Percentiles rank a stretch among this genome's conserved stretches.
Conservation (phyloP, 2,888 invertebrate species). For the Eupeodes luniger region DNA sequence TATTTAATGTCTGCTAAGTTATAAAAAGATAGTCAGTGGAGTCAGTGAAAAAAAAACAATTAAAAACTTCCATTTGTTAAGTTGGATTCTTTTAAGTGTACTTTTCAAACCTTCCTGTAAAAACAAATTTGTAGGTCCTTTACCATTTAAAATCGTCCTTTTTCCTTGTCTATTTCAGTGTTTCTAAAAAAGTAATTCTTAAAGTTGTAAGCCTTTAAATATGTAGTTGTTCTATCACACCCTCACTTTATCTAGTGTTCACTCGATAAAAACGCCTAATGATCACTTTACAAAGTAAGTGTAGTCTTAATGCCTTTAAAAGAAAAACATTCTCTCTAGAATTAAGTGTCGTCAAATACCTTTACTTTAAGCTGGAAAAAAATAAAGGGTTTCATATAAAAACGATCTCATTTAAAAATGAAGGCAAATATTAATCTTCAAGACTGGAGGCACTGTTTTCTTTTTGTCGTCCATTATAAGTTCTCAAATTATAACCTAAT, state of each 20-base stretch:
- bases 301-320: background rate
- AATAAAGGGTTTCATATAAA: background rate
- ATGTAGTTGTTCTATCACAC: background rate
- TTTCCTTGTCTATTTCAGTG: too few species aligned
- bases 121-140: too few species aligned
- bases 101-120: too few species aligned
- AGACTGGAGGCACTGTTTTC: background rate
- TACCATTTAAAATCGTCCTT: too few species aligned
- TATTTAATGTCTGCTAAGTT: too few species aligned
- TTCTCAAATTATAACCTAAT: slow-evolving; percentile 38
- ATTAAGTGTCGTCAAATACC: slow-evolving; percentile 22
- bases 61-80: too few species aligned
- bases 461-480: background rate
- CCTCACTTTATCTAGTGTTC: background rate
- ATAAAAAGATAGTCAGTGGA: too few species aligned
- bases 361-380: background rate
- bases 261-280: background rate
- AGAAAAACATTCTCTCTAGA: background rate
- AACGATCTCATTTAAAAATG: slow-evolving; percentile 27
- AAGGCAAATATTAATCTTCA: slow-evolving; percentile 20
- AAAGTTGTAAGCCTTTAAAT: too few species aligned
- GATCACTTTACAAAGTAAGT: slow-evolving; percentile 1
- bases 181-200: too few species aligned
- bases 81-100: too few species aligned
- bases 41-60: too few species aligned